These are phyloP conservation scores for Anabacerthia variegaticeps DNA, from an alignment of 2,797 vertebrate genomes.

Conservation along the genomic window DNA sequence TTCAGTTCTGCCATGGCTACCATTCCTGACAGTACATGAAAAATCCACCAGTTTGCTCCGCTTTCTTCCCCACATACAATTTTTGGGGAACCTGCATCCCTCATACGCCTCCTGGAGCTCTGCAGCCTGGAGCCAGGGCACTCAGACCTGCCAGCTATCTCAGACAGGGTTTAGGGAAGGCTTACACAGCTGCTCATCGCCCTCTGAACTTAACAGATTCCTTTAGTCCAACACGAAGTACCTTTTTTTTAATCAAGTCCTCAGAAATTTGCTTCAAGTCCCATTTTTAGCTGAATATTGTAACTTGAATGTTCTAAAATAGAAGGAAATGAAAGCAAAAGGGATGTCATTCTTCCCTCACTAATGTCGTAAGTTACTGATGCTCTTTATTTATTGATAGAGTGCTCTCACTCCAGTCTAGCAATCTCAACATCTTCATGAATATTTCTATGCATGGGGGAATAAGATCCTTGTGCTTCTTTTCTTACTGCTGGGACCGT, in stretches of 20 bases:
- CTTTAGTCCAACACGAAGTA: neutral
- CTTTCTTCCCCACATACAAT: neutral
- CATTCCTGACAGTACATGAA: neutral
- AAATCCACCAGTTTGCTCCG: neutral
- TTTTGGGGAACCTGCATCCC: neutral
- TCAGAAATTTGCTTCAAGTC: neutral
- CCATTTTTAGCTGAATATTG: slow-evolving; percentile 21
- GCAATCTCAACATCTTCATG: slow-evolving; percentile 18
- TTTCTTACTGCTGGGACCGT: neutral
- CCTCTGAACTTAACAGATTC: neutral
- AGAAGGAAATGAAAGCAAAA: slow-evolving; percentile 43
- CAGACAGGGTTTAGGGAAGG: neutral
- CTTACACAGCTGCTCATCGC: neutral
- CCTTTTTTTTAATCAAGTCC: neutral
- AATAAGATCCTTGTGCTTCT: neutral
- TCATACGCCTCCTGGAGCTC: neutral
- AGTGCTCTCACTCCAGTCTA: neutral
- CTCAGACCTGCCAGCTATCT: neutral
- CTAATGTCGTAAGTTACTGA: neutral
- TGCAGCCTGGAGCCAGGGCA: neutral
- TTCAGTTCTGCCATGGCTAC: neutral
- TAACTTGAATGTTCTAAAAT: slow-evolving; percentile 3
- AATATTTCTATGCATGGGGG: slow-evolving; percentile 38
- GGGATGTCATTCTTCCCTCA: neutral
- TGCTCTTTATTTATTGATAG: slow-evolving; percentile 61